A percentile compares a stretch with the other conserved stretches of the same genome.
Evolutionary conservation across 1,140 invertebrate genomes (phyloP).

Genomic region (Eufriesea mexicana): DNA sequence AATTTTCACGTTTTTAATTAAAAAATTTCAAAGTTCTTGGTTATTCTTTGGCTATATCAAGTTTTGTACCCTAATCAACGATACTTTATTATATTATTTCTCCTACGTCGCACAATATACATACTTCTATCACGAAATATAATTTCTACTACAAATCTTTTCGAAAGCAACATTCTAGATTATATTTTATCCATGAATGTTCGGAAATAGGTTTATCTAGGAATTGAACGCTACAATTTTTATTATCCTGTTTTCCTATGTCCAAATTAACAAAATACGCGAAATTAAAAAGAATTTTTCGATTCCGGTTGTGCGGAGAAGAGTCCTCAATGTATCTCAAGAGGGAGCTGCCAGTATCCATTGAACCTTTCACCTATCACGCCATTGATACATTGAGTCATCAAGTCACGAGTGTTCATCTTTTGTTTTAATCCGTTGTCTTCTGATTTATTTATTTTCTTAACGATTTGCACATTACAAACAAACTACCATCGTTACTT

Average conservation of each 20-base stretch:
- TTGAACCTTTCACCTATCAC: slow-evolving; percentile 81
- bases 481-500: too few species aligned
- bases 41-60: neutral
- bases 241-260: neutral
- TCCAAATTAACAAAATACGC: neutral
- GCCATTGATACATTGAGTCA: slow-evolving; percentile 63
- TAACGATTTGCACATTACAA: neutral
- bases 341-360: slow-evolving; percentile 59
- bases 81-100: neutral
- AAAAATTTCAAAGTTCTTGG: neutral
- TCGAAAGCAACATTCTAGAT: neutral
- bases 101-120: neutral
- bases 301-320: neutral
- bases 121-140: neutral
- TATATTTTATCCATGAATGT: neutral
- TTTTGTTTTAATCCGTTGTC: slow-evolving; percentile 51
- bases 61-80: neutral
- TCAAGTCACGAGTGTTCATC: slow-evolving; percentile 12
- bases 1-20: neutral
- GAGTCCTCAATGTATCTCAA: slow-evolving; percentile 28
- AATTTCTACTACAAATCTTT: neutral
- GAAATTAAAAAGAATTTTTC: neutral
- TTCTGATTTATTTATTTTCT: slow-evolving; percentile 29
- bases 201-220: neutral
- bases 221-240: neutral